Conservation (phyloP, 2,797 vertebrate species). For the Enteromius radiatus region DNA sequence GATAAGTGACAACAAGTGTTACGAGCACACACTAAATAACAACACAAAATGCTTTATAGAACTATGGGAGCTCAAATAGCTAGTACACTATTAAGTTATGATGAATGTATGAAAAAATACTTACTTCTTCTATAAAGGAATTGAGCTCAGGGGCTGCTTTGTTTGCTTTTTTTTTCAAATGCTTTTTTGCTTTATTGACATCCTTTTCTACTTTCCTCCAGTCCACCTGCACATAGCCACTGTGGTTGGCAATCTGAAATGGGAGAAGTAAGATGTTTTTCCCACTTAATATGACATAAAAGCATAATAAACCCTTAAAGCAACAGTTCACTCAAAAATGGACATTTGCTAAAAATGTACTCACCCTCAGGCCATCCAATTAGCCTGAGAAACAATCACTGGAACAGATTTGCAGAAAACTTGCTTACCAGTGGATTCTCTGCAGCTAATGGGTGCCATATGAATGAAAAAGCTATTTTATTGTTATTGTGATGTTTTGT, state of each 20-base stretch:
- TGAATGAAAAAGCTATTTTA: neutral
- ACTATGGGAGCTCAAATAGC: neutral
- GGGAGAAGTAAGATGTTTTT: neutral
- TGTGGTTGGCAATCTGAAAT: constrained; percentile 91
- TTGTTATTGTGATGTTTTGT: neutral
- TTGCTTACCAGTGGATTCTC: neutral
- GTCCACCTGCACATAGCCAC: constrained; percentile 94
- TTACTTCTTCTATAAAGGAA: constrained; percentile 93
- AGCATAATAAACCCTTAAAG: neutral
- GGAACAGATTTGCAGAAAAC: neutral
- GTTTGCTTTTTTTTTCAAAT: constrained; percentile 90
- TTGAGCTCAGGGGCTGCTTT: constrained; percentile 91
- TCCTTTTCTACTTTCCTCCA: constrained; percentile 99
- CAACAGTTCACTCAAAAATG: neutral
- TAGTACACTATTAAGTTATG: neutral
- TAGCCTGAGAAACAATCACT: neutral
- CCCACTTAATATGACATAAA: neutral
- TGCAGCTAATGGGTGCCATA: neutral
- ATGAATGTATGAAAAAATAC: neutral
- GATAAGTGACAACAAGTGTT: neutral
- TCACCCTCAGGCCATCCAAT: neutral
- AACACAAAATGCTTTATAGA: neutral
- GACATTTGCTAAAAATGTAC: neutral
- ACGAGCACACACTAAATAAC: neutral
- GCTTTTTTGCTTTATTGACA: constrained; percentile 96